A percentile compares a stretch with the other conserved stretches of the same genome.
Evolutionary conservation across 2,888 invertebrate species (phyloP).

Genomic region (Flabesymbios commensalis): DNA sequence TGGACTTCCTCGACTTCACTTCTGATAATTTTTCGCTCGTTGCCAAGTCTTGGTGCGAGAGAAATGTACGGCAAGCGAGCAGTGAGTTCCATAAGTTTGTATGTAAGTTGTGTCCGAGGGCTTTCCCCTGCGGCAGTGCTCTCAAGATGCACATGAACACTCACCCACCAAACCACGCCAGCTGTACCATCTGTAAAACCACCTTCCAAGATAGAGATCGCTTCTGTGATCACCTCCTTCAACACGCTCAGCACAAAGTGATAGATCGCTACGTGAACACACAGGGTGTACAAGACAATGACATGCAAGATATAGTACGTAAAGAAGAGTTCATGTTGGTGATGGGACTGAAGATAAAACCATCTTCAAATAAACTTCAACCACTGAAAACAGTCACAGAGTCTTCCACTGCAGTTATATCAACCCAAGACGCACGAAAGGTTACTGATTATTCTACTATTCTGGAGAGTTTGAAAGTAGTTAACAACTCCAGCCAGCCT

Average conservation of each 20-base stretch:
- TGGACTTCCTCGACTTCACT: constrained; percentile 78
- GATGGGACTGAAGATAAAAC: constrained; percentile 25
- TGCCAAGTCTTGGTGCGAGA: constrained; percentile 75
- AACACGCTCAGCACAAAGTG: constrained; percentile 39
- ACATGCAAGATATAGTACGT: constrained; percentile 38
- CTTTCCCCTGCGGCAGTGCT: constrained; percentile 58
- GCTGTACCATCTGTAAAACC: constrained; percentile 64
- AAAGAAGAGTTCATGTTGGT: constrained; percentile 32
- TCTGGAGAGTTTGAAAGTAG: too few relatives aligned
- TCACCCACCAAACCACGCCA: constrained; percentile 46
- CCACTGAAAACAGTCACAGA: too few relatives aligned
- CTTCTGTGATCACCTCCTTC: constrained; percentile 43
- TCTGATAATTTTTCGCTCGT: constrained; percentile 79
- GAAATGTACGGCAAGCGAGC: constrained; percentile 61
- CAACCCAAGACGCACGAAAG: too few relatives aligned
- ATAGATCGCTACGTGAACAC: constrained; percentile 19
- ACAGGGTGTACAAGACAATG: constrained; percentile 34
- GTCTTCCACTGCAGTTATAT: too few relatives aligned
- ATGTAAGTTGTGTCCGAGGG: constrained; percentile 55
- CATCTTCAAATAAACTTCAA: constrained; percentile 4
- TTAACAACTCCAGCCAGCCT: too few relatives aligned
- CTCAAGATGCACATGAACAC: constrained; percentile 52
- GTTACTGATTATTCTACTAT: too few relatives aligned
- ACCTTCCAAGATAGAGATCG: constrained; percentile 67
- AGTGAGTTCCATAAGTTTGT: constrained; percentile 52